phyloP scores from a whole-genome alignment of 2,797 vertebrate species.

The Saxicola maurus region DNA sequence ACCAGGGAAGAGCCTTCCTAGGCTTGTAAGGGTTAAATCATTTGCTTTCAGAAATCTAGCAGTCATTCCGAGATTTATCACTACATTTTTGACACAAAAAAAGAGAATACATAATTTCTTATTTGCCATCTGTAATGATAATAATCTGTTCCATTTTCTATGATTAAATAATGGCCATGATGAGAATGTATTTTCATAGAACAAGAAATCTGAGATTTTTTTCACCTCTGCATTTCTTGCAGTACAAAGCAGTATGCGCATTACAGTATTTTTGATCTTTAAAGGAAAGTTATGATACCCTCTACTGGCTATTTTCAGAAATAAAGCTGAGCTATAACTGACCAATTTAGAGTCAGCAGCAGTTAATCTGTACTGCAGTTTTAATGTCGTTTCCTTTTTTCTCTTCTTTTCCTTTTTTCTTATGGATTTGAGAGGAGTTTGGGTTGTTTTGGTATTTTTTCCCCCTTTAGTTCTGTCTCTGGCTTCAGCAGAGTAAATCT shows the following conservation, averaged over 20 bases:
- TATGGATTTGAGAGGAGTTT: background rate
- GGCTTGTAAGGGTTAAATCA: background rate
- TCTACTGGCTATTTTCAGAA: slow-evolving; percentile 41
- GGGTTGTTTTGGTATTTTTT: background rate
- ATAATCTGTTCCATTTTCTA: background rate
- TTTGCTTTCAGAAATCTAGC: background rate
- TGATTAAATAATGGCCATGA: background rate
- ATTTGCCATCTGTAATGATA: background rate
- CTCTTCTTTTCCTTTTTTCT: background rate
- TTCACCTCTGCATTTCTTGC: background rate
- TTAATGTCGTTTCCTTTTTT: background rate
- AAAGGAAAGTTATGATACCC: slow-evolving; percentile 17
- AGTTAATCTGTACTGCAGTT: background rate
- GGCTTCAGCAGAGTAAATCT: background rate
- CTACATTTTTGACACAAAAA: background rate
- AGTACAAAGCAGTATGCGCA: background rate
- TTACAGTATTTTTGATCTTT: background rate
- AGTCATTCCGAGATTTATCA: background rate
- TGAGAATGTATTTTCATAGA: background rate
- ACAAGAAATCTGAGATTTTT: background rate
- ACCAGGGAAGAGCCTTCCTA: background rate
- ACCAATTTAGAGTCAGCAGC: background rate
- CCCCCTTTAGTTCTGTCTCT: background rate
- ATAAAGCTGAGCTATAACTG: background rate
- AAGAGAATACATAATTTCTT: background rate